These are phyloP conservation scores for Delphinapterus leucas DNA, from an alignment of 2,113 vertebrate genomes.

Conservation along the genomic window DNA sequence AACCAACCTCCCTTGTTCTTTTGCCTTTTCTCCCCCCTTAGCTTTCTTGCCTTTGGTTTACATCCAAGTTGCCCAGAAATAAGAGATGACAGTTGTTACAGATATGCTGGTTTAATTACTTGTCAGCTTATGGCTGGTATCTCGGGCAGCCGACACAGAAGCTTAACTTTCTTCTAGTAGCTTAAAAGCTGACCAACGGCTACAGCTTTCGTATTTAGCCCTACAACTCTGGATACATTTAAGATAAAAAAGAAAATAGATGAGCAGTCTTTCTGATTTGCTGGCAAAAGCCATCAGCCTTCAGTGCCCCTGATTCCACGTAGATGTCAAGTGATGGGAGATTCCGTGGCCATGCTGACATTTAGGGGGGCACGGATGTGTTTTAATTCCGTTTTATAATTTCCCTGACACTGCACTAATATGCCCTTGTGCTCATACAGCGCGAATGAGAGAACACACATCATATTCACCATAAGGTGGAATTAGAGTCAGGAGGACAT, in stretches of 20 bases:
- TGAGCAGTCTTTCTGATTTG: slow-evolving; percentile 86
- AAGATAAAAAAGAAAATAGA: slow-evolving; percentile 87
- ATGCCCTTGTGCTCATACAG: fast-evolving
- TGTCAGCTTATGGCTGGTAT: slow-evolving; percentile 98
- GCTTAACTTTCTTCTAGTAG: slow-evolving; percentile 96
- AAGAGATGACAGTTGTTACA: slow-evolving; percentile 98
- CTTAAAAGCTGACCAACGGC: slow-evolving; percentile 96
- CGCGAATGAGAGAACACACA: background rate
- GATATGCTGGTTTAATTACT: slow-evolving; percentile 98
- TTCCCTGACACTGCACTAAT: background rate
- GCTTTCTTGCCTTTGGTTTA: slow-evolving; percentile 92
- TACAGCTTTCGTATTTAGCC: slow-evolving; percentile 91
- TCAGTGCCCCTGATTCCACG: background rate
- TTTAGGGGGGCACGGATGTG: background rate
- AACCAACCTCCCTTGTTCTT: slow-evolving; percentile 76
- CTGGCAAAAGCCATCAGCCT: slow-evolving; percentile 57
- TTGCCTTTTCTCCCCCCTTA: slow-evolving; percentile 68
- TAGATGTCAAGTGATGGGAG: slow-evolving; percentile 4
- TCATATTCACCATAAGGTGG: background rate
- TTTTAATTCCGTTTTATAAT: slow-evolving; percentile 47
- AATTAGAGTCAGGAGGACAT: background rate
- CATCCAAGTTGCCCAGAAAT: slow-evolving; percentile 94
- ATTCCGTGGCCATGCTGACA: background rate
- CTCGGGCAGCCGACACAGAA: slow-evolving; percentile 93
- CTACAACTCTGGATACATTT: slow-evolving; percentile 89